phyloP scores from a whole-genome alignment of 1,140 invertebrate species.

The Papilio polytes region DNA sequence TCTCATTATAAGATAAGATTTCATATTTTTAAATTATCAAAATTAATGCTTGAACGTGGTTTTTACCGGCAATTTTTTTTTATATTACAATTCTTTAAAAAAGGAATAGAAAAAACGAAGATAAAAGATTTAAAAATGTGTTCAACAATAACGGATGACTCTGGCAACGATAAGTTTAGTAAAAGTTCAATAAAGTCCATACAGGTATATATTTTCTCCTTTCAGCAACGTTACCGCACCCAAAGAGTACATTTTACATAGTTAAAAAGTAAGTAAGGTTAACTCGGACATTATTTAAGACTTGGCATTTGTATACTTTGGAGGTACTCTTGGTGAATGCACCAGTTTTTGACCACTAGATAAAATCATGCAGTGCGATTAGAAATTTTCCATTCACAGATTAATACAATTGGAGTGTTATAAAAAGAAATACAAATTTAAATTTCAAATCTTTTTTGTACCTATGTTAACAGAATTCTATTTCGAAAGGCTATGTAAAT shows the following conservation, averaged over 20 bases:
- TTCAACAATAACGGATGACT: not conserved
- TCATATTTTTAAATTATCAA: not conserved
- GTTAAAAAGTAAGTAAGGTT: not conserved
- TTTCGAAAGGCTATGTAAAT: conserved; percentile 49
- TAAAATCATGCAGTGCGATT: not conserved
- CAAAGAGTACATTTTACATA: not conserved
- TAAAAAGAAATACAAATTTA: conserved; percentile 3
- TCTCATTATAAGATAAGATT: not conserved
- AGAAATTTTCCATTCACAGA: not conserved
- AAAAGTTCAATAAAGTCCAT: not conserved
- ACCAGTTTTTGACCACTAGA: not conserved
- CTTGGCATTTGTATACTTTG: too few species aligned
- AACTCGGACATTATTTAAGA: too few species aligned
- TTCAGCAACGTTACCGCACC: not conserved
- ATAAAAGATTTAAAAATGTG: not conserved
- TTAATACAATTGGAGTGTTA: not conserved
- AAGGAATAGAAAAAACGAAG: too few species aligned
- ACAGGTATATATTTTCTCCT: not conserved
- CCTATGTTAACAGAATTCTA: conserved; percentile 26
- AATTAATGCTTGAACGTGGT: not conserved
- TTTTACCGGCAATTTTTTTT: too few species aligned
- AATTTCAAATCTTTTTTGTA: conserved; percentile 30
- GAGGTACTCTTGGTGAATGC: not conserved
- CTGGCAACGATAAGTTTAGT: not conserved
- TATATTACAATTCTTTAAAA: too few species aligned